Conservation (phyloP, 2,797 vertebrate genomes). For the Carduelis carduelis region DNA sequence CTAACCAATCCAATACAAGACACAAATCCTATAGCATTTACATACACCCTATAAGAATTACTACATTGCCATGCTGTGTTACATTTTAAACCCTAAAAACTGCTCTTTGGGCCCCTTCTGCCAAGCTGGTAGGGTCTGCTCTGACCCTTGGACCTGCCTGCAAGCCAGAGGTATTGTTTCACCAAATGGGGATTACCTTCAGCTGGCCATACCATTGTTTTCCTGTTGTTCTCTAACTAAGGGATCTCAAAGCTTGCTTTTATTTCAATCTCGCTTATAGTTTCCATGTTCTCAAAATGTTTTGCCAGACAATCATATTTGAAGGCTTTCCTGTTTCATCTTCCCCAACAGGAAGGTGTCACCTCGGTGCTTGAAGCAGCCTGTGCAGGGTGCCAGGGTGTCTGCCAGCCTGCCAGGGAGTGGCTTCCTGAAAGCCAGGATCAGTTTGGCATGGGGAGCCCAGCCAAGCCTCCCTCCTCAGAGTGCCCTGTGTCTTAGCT, state of each 20-base stretch:
- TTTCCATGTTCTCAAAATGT: not conserved
- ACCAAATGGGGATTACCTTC: not conserved
- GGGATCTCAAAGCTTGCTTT: not conserved
- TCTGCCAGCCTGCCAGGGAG: not conserved
- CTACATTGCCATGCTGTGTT: fast-evolving
- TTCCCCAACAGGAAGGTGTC: not conserved
- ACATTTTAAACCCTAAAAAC: not conserved
- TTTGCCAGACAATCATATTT: not conserved
- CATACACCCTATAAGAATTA: not conserved
- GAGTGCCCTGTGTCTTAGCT: not conserved
- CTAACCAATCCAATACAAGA: fast-evolving
- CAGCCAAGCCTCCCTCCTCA: not conserved
- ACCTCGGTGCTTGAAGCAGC: fast-evolving
- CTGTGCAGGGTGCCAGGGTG: not conserved
- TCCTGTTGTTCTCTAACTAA: not conserved
- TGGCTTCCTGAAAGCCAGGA: not conserved
- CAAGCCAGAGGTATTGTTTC: not conserved
- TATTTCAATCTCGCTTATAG: fast-evolving
- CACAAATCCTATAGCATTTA: not conserved
- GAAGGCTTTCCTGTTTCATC: not conserved
- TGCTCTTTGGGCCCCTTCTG: not conserved
- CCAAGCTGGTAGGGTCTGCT: not conserved
- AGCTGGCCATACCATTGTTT: not conserved
- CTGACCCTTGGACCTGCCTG: not conserved
- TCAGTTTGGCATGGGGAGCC: not conserved